These are phyloP conservation scores for Acanthaster planci DNA, from an alignment of 35 echinoderm and acorn worm species.

Conservation along the genomic window DNA sequence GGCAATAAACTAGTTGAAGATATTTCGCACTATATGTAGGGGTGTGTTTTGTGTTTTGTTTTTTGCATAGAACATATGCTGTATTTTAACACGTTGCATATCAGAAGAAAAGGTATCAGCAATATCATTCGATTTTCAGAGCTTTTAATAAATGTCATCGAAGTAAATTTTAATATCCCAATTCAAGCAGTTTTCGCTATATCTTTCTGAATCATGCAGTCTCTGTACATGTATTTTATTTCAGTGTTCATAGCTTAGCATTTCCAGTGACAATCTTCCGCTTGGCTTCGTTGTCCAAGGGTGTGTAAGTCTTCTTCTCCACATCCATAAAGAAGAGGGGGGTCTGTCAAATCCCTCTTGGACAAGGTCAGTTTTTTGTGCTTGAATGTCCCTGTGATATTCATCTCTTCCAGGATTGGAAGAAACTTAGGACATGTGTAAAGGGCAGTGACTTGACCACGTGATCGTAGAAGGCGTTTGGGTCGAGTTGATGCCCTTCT, in stretches of 20 bases:
- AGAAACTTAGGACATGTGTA: constrained; percentile 87
- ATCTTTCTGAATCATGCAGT: too few relatives aligned
- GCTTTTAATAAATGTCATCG: too few relatives aligned
- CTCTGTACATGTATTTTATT: too few relatives aligned
- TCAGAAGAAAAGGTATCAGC: too few relatives aligned
- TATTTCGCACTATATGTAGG: too few relatives aligned
- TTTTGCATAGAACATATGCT: too few relatives aligned
- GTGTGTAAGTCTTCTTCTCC: constrained; percentile 40
- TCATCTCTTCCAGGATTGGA: constrained; percentile 51
- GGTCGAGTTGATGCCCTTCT: neutral
- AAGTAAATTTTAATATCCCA: too few relatives aligned
- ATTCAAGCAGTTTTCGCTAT: too few relatives aligned
- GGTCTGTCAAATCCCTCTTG: constrained; percentile 70
- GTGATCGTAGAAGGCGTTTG: constrained; percentile 56
- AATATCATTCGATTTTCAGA: too few relatives aligned
- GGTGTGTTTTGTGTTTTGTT: too few relatives aligned
- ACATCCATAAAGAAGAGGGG: constrained; percentile 57
- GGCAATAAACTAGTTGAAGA: too few relatives aligned
- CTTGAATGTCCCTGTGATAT: constrained; percentile 74
- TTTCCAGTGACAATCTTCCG: neutral
- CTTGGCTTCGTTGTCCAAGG: neutral
- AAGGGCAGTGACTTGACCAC: constrained; percentile 57
- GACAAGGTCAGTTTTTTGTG: constrained; percentile 58
- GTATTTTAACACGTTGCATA: too few relatives aligned
- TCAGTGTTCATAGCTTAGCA: constrained; percentile 2